phyloP scores from a whole-genome alignment of 2,113 vertebrate species.

The Balaeniceps rex region DNA sequence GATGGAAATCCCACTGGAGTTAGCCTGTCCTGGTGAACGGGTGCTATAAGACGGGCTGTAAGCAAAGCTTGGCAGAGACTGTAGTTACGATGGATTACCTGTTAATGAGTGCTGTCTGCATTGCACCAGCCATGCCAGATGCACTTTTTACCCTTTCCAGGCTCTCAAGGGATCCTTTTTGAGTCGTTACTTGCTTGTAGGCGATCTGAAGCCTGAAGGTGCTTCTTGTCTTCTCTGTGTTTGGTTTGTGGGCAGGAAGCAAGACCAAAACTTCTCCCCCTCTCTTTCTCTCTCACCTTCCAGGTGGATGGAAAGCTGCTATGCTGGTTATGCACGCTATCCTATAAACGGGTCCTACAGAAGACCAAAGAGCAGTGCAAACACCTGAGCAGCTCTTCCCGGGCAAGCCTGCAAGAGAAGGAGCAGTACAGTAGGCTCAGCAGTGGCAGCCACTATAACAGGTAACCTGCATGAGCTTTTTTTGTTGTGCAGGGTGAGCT shows the following conservation, averaged over 20 bases:
- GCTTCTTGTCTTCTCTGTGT: background rate
- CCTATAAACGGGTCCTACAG: constrained; percentile 78
- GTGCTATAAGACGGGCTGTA: background rate
- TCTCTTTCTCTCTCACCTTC: background rate
- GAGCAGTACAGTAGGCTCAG: constrained; percentile 73
- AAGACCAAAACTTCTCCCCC: background rate
- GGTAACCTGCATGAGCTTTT: background rate
- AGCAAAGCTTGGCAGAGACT: background rate
- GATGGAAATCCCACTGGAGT: background rate
- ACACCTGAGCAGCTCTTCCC: constrained; percentile 74
- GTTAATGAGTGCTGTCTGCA: background rate
- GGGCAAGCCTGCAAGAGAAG: constrained; percentile 72
- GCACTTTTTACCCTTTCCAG: background rate
- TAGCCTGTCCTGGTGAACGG: too few species aligned
- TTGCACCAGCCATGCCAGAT: background rate
- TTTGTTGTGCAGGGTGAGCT: background rate
- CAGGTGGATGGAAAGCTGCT: constrained; percentile 81
- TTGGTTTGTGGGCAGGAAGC: background rate
- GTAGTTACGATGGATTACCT: background rate
- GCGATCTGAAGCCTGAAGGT: background rate
- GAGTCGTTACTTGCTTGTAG: background rate
- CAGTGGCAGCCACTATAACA: constrained; percentile 73
- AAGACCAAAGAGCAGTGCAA: constrained; percentile 82
- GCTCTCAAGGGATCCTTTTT: background rate
- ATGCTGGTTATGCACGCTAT: constrained; percentile 78